Evolutionary conservation across 2,113 vertebrate species (phyloP), one percentile per base, ranked within the genome.

Genomic region (Rostratula benghalensis): DNA sequence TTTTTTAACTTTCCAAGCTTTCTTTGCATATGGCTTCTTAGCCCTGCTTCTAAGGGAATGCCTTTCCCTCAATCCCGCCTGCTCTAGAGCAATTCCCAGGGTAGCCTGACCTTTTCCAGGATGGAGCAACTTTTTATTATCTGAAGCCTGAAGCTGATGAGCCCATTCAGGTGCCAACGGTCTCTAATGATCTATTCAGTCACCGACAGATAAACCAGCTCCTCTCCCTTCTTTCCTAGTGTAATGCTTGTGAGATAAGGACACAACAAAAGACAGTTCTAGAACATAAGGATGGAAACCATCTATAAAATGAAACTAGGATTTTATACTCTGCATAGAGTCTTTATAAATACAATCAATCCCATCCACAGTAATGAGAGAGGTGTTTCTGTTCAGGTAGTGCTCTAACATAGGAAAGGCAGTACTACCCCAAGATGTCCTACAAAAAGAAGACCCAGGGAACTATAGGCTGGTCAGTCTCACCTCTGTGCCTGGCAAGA

Each of bases 71-170:
- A 68, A 6, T 68, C 67, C 15, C 59, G 78, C 43, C 61, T 39
- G 60, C 30, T 83, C 56, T 77, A 87, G 80, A 65, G 54, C 81
- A 94, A 93, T n/a, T n/a, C n/a, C 50, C 50, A 80, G 35, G 22
- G 16, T 50, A 89, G 75, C 45, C 87, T 63, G 80, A 74, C 73
- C 87, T 91, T 89, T 50, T 87, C 63, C 74, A 84, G 37, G 60
- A 74, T 59, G 43, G 64, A 87, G 77, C 77, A 89, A 96, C 75
- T 87, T 16, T 93, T 84, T 91, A 27, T 50, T 81, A 89, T 67
- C 73, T 70, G 51, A 48, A 81, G 81, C 67, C 73, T 74, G 51
- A 48, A 78, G 84, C 63, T 91, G 89, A 86, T 2, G 4, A 70
- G 46, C 27, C 56, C 56, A 33, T 87, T 91, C 92, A 87, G 92